These are phyloP conservation scores for Arctopsyche grandis DNA, from an alignment of 1,140 invertebrate species.

Conservation along the genomic window DNA sequence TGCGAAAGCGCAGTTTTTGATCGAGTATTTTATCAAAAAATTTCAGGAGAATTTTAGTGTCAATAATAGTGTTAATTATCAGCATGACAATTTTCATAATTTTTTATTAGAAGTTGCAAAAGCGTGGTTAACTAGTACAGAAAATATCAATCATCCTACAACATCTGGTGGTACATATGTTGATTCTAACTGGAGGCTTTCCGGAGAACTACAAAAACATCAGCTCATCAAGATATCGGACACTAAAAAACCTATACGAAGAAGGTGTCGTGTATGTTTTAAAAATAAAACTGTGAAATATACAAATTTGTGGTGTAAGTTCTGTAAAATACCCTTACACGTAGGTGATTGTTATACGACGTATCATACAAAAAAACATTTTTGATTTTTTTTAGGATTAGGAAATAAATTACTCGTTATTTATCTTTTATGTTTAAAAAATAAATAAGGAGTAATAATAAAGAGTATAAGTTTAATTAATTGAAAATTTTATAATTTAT, in stretches of 20 bases:
- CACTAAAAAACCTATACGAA: conserved; percentile 14
- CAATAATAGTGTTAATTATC: conserved; percentile 54
- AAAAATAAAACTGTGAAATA: conserved; percentile 4
- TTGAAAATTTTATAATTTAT: too few species aligned
- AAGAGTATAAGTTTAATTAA: too few species aligned
- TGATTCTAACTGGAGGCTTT: conserved; percentile 40
- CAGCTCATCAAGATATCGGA: conserved; percentile 35
- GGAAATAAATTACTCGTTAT: too few species aligned
- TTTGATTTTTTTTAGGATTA: too few species aligned
- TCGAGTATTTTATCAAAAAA: conserved; percentile 52
- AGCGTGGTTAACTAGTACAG: conserved; percentile 20
- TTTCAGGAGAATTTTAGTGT: conserved; percentile 53
- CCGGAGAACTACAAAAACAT: conserved; percentile 40
- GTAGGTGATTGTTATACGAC: conserved; percentile 20
- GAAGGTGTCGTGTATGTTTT: conserved; percentile 24
- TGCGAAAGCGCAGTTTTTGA: conserved; percentile 48
- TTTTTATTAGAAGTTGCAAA: conserved; percentile 44
- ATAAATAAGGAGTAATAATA: too few species aligned
- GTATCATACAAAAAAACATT: conserved; percentile 32
- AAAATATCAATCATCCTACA: conserved; percentile 10
- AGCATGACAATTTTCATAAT: conserved; percentile 27
- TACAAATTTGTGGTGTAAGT: conserved; percentile 27
- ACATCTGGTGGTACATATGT: conserved; percentile 6
- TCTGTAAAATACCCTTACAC: conserved; percentile 21
- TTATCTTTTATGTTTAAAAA: too few species aligned